These are phyloP conservation scores for Narcine bancroftii DNA, from an alignment of 2,113 vertebrate genomes.

Conservation along the genomic window DNA sequence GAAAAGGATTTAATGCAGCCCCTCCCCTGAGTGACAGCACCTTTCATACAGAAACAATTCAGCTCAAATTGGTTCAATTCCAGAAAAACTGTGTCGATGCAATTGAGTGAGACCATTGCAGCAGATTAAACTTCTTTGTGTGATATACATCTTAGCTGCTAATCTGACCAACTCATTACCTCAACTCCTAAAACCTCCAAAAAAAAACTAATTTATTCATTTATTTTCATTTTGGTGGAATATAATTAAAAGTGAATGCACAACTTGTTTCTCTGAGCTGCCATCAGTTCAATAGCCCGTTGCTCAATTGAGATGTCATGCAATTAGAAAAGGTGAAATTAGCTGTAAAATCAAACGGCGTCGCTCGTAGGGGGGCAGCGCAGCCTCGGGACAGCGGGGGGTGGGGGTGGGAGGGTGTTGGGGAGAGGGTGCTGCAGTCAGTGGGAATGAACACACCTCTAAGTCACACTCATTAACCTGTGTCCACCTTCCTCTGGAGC, in stretches of 20 bases:
- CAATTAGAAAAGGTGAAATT: neutral
- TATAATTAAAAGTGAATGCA: slow-evolving; percentile 14
- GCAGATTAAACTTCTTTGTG: neutral
- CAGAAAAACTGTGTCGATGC: neutral
- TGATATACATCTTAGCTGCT: neutral
- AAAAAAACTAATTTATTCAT: slow-evolving; percentile 14
- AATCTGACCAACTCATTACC: slow-evolving; percentile 19
- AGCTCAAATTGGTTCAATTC: slow-evolving; percentile 28
- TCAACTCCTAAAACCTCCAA: neutral
- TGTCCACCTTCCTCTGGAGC: neutral
- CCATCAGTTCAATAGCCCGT: neutral
- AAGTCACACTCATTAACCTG: neutral
- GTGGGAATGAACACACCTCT: neutral
- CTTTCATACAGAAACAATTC: neutral
- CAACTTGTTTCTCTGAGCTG: neutral
- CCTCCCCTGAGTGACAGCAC: neutral
- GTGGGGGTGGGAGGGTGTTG: no score
- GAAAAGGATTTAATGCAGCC: neutral
- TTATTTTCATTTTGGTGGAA: neutral
- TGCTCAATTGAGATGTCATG: no score
- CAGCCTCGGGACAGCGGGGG: neutral
- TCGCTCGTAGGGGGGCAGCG: neutral
- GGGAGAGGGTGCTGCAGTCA: neutral
- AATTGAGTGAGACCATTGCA: neutral
- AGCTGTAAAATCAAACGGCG: neutral